phyloP scores from a whole-genome alignment of 2,797 vertebrate species.

The Malurus leucopterus region DNA sequence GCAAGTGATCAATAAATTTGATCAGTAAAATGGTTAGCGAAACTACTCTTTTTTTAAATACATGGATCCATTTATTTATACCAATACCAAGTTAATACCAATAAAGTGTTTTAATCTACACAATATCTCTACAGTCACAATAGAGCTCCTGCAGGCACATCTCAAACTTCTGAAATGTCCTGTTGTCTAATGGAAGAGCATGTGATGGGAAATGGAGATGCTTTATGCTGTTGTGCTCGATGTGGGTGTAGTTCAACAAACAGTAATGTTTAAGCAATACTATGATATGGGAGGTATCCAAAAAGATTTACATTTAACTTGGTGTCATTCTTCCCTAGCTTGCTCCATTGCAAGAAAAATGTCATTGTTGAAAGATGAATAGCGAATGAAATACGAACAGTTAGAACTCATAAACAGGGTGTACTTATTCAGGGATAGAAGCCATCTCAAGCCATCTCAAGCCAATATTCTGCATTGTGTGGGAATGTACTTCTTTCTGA shows the following conservation, averaged over 20 bases:
- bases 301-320: not conserved
- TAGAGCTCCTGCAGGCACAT: not conserved
- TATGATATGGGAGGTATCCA: not conserved
- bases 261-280: not conserved
- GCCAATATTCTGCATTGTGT: not conserved
- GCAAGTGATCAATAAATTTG: constrained; percentile 58
- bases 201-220: not conserved
- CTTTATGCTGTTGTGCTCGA: constrained; percentile 11
- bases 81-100: constrained; percentile 45
- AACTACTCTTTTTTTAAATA: constrained; percentile 4
- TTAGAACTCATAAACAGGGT: not conserved
- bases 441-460: not conserved
- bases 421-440: not conserved
- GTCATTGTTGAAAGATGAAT: not conserved
- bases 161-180: constrained; percentile 13
- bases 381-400: not conserved
- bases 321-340: not conserved
- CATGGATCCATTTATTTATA: constrained; percentile 32
- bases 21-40: constrained; percentile 63
- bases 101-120: constrained; percentile 58
- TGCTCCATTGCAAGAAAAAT: not conserved
- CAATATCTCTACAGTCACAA: constrained; percentile 12
- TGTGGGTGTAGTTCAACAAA: constrained; percentile 1
- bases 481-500: not conserved
- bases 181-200: constrained; percentile 20